Conservation (phyloP, 2,113 vertebrate genomes). For the Leiothrix lutea region DNA sequence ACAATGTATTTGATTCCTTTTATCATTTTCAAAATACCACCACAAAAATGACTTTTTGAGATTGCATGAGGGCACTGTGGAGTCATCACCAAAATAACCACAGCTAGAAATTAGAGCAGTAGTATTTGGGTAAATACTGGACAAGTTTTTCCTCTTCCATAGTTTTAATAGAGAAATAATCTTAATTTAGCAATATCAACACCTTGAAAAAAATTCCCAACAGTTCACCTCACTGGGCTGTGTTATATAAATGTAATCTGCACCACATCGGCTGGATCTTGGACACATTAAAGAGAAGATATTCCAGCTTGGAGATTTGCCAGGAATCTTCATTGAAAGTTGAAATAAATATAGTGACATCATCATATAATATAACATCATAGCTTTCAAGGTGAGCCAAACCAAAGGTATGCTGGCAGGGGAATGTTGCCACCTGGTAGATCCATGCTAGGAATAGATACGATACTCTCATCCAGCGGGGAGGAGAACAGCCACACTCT, state of each 20-base stretch:
- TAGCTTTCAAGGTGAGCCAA: slow-evolving; percentile 59
- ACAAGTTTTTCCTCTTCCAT: background rate
- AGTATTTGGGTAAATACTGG: background rate
- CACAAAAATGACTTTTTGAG: background rate
- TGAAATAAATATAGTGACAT: slow-evolving; percentile 59
- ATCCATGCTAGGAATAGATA: slow-evolving; percentile 48
- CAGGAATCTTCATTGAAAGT: slow-evolving; percentile 45
- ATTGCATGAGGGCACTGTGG: background rate
- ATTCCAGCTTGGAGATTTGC: slow-evolving; percentile 34
- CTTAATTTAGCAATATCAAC: slow-evolving; percentile 25
- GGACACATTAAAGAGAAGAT: slow-evolving; percentile 41
- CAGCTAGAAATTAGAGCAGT: background rate
- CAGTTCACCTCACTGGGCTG: slow-evolving; percentile 6
- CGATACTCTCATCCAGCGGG: background rate
- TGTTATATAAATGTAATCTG: slow-evolving; percentile 13
- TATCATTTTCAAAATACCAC: background rate
- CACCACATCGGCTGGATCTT: background rate
- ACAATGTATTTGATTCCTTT: background rate
- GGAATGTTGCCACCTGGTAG: slow-evolving; percentile 51
- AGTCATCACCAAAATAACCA: background rate
- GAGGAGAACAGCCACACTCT: background rate
- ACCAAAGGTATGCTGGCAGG: slow-evolving; percentile 61
- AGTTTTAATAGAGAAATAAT: slow-evolving; percentile 24
- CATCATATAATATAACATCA: slow-evolving; percentile 60
- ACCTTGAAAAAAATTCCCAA: background rate